These are phyloP conservation scores for Hemicrepidius hirtus DNA, from an alignment of 2,888 invertebrate species.

Conservation along the genomic window DNA sequence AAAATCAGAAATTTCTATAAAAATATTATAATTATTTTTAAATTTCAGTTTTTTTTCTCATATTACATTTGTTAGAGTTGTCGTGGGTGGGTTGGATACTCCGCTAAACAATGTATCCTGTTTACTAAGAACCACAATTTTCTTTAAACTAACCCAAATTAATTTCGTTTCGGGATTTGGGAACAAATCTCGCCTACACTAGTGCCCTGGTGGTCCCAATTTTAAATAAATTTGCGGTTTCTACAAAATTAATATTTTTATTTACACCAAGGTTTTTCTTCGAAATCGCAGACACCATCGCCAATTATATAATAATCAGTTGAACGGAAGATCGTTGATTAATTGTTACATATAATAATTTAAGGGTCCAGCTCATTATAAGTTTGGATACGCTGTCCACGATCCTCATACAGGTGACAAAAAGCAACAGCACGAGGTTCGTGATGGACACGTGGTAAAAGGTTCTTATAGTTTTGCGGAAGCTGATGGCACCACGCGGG, in stretches of 20 bases:
- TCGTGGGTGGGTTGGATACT: too few species aligned
- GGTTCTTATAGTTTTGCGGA: conserved; percentile 63
- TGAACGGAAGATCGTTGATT: not conserved
- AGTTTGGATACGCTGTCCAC: conserved; percentile 63
- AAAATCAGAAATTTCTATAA: too few species aligned
- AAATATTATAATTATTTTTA: too few species aligned
- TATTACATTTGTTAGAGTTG: too few species aligned
- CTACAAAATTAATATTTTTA: not conserved
- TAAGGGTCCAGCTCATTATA: conserved; percentile 58
- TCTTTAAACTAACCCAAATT: not conserved
- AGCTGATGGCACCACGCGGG: conserved; percentile 63
- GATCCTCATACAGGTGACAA: conserved; percentile 64
- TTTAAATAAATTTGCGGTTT: too few species aligned
- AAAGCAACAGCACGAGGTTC: conserved; percentile 62
- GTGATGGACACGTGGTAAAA: conserved; percentile 61
- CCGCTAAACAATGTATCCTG: too few species aligned
- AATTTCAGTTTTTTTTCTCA: too few species aligned
- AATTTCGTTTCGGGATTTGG: not conserved
- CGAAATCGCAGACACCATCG: too few species aligned
- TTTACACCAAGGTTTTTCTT: too few species aligned
- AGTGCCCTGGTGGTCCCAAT: too few species aligned
- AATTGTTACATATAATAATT: conserved; percentile 1
- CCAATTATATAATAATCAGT: not conserved
- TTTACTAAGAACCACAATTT: not conserved
- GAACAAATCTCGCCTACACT: too few species aligned